Evolutionary conservation across 1,140 invertebrate genomes (phyloP), one percentile per base, ranked within the genome.

Genomic region (Drosophila miranda): DNA sequence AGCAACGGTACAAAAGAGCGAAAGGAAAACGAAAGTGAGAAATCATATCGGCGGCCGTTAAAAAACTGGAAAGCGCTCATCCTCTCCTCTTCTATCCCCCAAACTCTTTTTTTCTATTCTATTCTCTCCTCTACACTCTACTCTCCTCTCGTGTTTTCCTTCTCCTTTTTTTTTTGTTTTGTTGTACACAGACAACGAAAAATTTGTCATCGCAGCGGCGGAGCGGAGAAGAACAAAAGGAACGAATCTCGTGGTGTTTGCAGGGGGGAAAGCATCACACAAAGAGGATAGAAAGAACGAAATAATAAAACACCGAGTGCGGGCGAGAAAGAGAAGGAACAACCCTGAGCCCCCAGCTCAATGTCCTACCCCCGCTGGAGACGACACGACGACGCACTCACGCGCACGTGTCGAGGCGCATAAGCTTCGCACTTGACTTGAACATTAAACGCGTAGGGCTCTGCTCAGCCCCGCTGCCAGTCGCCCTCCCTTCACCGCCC

Each of bases 371-470:
- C 34, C 14, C 57, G 30, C 30, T 34, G 30, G 30, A 34, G 30
- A 34, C 30, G 30, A 34, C 30, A 34, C 19, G 58, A 45, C 49
- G 61, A 77, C 64, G 67, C 63, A 82, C 63, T 74, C 59, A 74
- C 73, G 69, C 68, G 60, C 67, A 78, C 75, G 61, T 70, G 61
- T 60, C 55, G 69, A 67, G 74, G 74, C 75, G 75, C 71, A 77
- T 75, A 78, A 78, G 75, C 75, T 75, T 75, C 75, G 80, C 76
- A 84, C 81, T 84, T 80, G 81, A 84, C 81, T 78, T 84, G 68
- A 86, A 86, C 80, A 80, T 83, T 84, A 78, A 83, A 83, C 75
- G 81, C 77, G 61, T 71, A 66, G 16, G 52, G 61, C 46, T 13
- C 26, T 50, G 6, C 30, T 11, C 43, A 19, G 2, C n/a, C 28